These are phyloP conservation scores for Grammomys dolichurus DNA, from an alignment of 2,113 vertebrate species.

Conservation along the genomic window DNA sequence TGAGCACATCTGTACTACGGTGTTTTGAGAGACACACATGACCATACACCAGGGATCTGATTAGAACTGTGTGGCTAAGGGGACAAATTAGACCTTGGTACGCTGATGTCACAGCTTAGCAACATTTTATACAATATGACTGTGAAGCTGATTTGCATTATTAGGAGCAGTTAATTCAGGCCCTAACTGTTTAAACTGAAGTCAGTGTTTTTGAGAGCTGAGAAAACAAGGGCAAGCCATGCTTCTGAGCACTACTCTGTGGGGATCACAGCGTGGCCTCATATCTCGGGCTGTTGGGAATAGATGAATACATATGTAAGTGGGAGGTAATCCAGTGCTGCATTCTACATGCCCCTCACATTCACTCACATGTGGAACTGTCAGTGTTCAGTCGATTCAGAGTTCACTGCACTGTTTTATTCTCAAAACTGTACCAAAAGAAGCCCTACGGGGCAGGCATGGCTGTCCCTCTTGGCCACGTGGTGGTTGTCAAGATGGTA, in stretches of 20 bases:
- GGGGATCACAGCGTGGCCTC: not conserved
- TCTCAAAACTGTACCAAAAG: not conserved
- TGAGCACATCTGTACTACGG: not conserved
- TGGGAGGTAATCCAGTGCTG: not conserved
- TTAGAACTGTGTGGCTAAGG: not conserved
- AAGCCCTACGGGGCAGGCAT: not conserved
- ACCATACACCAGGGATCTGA: not conserved
- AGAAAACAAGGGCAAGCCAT: not conserved
- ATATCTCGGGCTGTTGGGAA: not conserved
- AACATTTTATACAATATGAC: conserved; percentile 7
- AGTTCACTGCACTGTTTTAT: not conserved
- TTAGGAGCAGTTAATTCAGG: not conserved
- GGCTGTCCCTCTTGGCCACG: not conserved
- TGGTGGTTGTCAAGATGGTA: conserved; percentile 24
- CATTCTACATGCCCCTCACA: not conserved
- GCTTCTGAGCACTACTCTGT: not conserved
- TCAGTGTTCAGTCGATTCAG: not conserved
- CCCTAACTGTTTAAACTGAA: not conserved
- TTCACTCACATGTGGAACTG: not conserved
- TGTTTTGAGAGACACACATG: not conserved
- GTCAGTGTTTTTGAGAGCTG: not conserved
- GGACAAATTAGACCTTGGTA: not conserved
- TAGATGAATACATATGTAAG: not conserved
- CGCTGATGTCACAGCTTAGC: not conserved
- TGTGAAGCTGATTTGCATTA: not conserved